Base-by-base conservation (phyloP, 2,888 invertebrate species). In the Lysandra bellargus region DNA sequence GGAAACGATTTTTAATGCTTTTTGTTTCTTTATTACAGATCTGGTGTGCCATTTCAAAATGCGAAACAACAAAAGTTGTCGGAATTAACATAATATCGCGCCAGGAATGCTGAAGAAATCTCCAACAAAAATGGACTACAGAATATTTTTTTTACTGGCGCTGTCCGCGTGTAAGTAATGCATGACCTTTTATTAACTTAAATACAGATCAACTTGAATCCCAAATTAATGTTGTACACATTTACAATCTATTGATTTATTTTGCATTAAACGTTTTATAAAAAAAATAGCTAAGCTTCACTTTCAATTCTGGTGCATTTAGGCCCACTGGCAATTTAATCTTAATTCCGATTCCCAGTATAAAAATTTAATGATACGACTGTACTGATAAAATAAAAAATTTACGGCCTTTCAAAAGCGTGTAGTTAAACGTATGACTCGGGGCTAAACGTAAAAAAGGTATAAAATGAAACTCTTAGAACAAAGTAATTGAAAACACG, bases 401-500 rank as follows among this genome's bases (percentile, higher is more conserved):
- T 33, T 76, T 33, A 57, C 33, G 49, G 57, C 53, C 76, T 57
- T 75, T 76, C 30, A 75, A 75, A 44, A 75, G 53, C 76, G 33
- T 57, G 53, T 33, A 76, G 76, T 76, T 76, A 76, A 76, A 76
- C 33, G 44, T 76, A 76, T 76, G 53, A 33, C 53, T 61, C 30
- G 49, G 23, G 37, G 78, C 73, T 78, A 78, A 73, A 53, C 14
- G 79, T 79, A 82, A 79, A 69, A 80, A 79, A 79, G 79, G 81
- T 79, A 79, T 79, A 82, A 82, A 80, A 82, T 80, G 78, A 82
- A 82, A 82, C 80, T 82, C 83, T 81, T 81, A 83, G 84, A 84
- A 83, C 82, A 88, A 89, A 88, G 88, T 91, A 90, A 91, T 91
- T 90, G 89, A 87, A 90, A 88, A 88, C 86, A 88, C 86, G 88